A percentile compares a stretch with the other conserved stretches of the same genome.
phyloP scores from a whole-genome alignment of 2,113 vertebrate genomes.

The Archocentrus centrarchus region DNA sequence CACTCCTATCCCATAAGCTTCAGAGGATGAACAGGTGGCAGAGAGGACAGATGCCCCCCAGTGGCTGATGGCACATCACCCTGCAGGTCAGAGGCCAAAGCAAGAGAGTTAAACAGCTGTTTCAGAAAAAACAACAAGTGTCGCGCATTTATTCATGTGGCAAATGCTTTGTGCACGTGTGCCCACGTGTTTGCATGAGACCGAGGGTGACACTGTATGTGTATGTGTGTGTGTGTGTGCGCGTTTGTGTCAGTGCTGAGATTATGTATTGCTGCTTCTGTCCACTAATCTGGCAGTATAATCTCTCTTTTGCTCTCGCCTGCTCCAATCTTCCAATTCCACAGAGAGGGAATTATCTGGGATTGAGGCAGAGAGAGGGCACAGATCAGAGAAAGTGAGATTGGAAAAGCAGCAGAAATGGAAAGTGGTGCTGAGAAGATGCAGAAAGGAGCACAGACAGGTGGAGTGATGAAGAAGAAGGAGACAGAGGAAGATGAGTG shows the following conservation, averaged over 20 bases:
- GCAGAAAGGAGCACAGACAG: not conserved
- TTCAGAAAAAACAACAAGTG: slow-evolving; percentile 60
- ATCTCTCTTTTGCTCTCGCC: slow-evolving; percentile 81
- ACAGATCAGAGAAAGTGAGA: slow-evolving; percentile 74
- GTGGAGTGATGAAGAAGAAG: not conserved
- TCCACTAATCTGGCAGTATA: slow-evolving; percentile 82
- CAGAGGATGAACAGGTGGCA: slow-evolving; percentile 55
- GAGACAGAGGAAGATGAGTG: not conserved
- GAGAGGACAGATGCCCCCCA: slow-evolving; percentile 78
- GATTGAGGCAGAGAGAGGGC: slow-evolving; percentile 77
- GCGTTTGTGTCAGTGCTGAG: slow-evolving; percentile 49
- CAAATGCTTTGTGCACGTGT: slow-evolving; percentile 70
- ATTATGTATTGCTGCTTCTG: slow-evolving; percentile 79
- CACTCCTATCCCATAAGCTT: slow-evolving; percentile 77
- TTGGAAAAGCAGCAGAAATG: slow-evolving; percentile 51
- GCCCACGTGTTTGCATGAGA: slow-evolving; percentile 46
- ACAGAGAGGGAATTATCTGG: slow-evolving; percentile 81
- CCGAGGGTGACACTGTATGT: slow-evolving; percentile 11
- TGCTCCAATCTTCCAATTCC: slow-evolving; percentile 81
- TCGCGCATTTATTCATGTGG: slow-evolving; percentile 63
- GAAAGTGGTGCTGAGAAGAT: slow-evolving; percentile 24
- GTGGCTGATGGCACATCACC: slow-evolving; percentile 75
- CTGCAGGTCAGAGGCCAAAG: slow-evolving; percentile 70
- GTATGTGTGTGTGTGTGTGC: slow-evolving; percentile 51
- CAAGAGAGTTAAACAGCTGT: slow-evolving; percentile 67